Evolutionary conservation across 2,113 vertebrate species (phyloP).

Genomic region (Cryptoleucopteryx plumbea): DNA sequence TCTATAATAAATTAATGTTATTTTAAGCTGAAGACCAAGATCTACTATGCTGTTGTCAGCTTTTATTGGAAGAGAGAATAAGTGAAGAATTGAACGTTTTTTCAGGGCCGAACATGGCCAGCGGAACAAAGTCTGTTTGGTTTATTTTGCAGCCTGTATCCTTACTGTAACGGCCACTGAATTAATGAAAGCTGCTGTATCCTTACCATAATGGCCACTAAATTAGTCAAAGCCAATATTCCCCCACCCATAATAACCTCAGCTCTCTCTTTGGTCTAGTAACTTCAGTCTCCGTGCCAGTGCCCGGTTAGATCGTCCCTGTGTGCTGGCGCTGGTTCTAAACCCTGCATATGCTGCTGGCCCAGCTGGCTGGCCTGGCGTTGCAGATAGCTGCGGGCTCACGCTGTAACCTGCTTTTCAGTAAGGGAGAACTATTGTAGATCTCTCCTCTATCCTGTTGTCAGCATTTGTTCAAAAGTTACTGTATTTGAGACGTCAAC

Average conservation of each 20-base stretch:
- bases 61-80: not conserved
- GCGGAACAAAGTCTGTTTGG: not conserved
- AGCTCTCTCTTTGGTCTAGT: not conserved
- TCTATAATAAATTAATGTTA: not conserved
- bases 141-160: not conserved
- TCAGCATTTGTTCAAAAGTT: not conserved
- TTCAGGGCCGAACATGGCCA: not conserved
- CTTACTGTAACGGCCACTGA: not conserved
- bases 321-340: not conserved
- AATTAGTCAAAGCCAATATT: not conserved
- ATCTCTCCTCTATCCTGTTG: not conserved
- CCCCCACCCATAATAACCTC: not conserved
- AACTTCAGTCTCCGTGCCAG: rapidly evolving
- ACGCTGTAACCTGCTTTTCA: not conserved
- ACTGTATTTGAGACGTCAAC: not conserved
- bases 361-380: not conserved
- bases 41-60: not conserved
- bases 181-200: not conserved
- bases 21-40: not conserved
- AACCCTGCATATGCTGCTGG: rapidly evolving
- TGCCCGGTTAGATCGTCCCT: not conserved
- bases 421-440: not conserved
- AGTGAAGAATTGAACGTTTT: not conserved
- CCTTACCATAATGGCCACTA: not conserved
- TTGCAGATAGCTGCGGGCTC: not conserved